Conservation (phyloP, 2,797 vertebrate genomes). For the Xerus rutilus region DNA sequence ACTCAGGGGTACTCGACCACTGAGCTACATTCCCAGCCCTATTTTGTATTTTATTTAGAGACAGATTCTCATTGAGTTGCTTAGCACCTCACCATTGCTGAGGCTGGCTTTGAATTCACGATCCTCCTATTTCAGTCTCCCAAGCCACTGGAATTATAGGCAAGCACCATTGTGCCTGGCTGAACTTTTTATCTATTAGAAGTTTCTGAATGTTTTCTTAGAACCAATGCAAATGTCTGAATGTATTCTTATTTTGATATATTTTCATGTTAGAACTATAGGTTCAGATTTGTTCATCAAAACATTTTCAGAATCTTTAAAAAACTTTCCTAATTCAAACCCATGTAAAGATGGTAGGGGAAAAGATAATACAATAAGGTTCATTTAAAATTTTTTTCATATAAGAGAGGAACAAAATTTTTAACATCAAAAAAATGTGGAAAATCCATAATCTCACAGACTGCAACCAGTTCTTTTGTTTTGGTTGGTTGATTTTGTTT, state of each 20-base stretch:
- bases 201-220: background rate
- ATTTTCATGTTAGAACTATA: slow-evolving; percentile 16
- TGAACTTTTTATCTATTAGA: background rate
- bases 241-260: background rate
- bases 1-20: no score
- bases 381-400: background rate
- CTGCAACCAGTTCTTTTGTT: background rate
- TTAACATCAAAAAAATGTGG: slow-evolving; percentile 18
- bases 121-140: no score
- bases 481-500: no score
- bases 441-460: background rate
- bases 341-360: background rate
- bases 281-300: background rate
- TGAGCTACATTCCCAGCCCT: no score
- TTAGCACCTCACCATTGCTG: no score
- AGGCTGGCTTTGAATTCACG: no score
- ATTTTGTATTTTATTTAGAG: no score
- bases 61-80: no score
- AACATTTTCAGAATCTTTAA: background rate
- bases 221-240: background rate
- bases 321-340: background rate
- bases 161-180: no score
- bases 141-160: no score
- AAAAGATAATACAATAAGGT: background rate
- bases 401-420: slow-evolving; percentile 21